Percentiles rank a stretch among this genome's conserved stretches.
These are phyloP conservation scores for Euborellia annulipes DNA, from an alignment of 1,140 invertebrate genomes.

Conservation along the genomic window DNA sequence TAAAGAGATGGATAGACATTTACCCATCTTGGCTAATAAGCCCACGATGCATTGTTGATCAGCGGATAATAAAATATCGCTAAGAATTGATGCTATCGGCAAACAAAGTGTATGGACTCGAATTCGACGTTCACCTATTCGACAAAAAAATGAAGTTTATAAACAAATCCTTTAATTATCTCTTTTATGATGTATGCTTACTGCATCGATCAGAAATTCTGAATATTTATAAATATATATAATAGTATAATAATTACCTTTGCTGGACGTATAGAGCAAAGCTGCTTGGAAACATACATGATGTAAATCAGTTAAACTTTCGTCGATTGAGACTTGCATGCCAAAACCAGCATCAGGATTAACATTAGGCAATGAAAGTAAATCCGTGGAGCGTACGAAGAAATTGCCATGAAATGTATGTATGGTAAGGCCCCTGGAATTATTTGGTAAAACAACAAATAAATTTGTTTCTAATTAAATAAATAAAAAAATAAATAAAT, in stretches of 20 bases:
- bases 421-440: slow-evolving; percentile 64
- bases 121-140: slow-evolving; percentile 81
- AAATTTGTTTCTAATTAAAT: neutral
- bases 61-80: slow-evolving; percentile 78
- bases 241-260: slow-evolving; percentile 41
- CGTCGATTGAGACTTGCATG: slow-evolving; percentile 93
- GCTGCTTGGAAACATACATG: slow-evolving; percentile 96
- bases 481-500: slow-evolving; percentile 4
- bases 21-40: slow-evolving; percentile 89
- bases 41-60: slow-evolving; percentile 91
- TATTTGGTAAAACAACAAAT: no score
- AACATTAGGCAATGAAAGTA: slow-evolving; percentile 90
- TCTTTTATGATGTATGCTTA: neutral
- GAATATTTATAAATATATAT: neutral
- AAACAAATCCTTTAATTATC: slow-evolving; percentile 3
- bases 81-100: slow-evolving; percentile 68
- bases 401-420: slow-evolving; percentile 99
- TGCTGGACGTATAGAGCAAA: slow-evolving; percentile 92
- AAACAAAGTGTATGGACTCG: slow-evolving; percentile 93
- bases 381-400: slow-evolving; percentile 94
- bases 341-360: slow-evolving; percentile 97
- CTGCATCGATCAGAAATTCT: no score
- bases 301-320: slow-evolving; percentile 70
- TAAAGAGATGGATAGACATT: slow-evolving; percentile 17
- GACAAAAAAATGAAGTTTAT: slow-evolving; percentile 10